Evolutionary conservation across 1,140 invertebrate genomes (phyloP), one percentile per base, ranked within the genome.

Genomic region (Heliconius hermathena): DNA sequence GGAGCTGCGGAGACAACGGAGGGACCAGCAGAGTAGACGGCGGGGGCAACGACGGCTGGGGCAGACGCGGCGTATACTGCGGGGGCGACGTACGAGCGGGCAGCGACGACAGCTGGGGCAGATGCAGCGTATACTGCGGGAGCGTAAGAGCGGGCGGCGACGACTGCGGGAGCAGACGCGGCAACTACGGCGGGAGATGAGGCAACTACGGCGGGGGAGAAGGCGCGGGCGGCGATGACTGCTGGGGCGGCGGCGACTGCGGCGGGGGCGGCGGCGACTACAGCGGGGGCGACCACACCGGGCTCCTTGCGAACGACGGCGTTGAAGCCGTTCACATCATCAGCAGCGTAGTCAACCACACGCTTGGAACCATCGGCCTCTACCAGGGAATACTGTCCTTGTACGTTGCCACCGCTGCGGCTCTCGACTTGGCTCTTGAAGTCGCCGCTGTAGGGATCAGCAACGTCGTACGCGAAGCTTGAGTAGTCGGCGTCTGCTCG

Each of bases 381-480:
- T 38, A 94, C 75, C 26, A 95, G 83, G 8, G 93, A 91, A 84
- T 95, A 94, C 82, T 92, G 89, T 77, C 96, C 96, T 78, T 91
- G 87, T 20, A 96, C 95, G 20, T 93, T 78, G 79, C 96, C 95
- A 3, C 96, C 96, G 76, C 94, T 90, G 76, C 95, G 89, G 74
- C 84, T 86, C 77, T 81, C 87, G 36, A 90, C 57, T 60, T 57
- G 73, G 84, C 87, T 84, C 60, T 78, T 95, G 79, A 89, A 89
- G 85, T 95, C 94, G n/a, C 95, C 93, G 83, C 90, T 95, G 88
- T 89, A 90, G 33, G 92, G 88, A 81, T 95, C 94, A 6, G 89
- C 87, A 1, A 95, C 94, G 70, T 84, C 83, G 81, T 95, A 95
- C 11, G 91, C 80, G 83, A 90, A 89, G 82, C 88, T 91, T 74